Base-by-base conservation (phyloP, 2,888 invertebrate genomes). In the Platycnemis pennipes region DNA sequence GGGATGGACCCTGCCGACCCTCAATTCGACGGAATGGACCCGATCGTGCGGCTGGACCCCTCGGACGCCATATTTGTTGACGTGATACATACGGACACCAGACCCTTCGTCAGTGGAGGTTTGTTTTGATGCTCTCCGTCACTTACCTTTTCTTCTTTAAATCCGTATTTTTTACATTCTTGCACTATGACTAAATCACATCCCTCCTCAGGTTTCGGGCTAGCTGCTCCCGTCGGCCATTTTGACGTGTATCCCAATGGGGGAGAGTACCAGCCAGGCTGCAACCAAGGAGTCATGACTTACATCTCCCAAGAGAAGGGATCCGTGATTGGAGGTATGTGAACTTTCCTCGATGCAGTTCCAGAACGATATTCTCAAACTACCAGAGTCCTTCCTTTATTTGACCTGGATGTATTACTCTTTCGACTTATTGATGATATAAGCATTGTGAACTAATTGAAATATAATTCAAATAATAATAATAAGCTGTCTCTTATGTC, bases 161-260 rank as follows among this genome's bases (percentile, higher is more conserved):
- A 3, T 69, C 26, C 37, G 2, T n/a, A 26, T 53, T 8, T 7
- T 31, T n/a, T 1, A 5, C 88, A n/a, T n/a, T n/a, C n/a, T n/a
- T n/a, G n/a, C n/a, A n/a, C n/a, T 42, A 85, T 69, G 4, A 63
- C 53, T 53, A 31, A 26, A 45, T 7, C 44, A 37, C 44, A 56
- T 49, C 45, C 94, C 86, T 94, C 94, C 94, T 94, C 96, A 97
- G 97, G 97, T 94, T 97, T 99, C 94, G 99, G 99, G 19, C 98
- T 99, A 96, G 97, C 97, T 13, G 98, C 98, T 95, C 97, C 98
- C 0, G 97, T 98, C 88, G 99, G 99, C 0, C 99, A 99, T 96
- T 98, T 99, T 5, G 99, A 99, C 96, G 99, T 99, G 96, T 99
- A 98, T 96, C 99, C 99, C 0, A 99, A 99, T 96, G 99, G 99